Percentiles rank a stretch among this genome's conserved stretches.
These are phyloP conservation scores for Trachymyrmex cornetzi DNA, from an alignment of 1,140 invertebrate species.

Conservation along the genomic window DNA sequence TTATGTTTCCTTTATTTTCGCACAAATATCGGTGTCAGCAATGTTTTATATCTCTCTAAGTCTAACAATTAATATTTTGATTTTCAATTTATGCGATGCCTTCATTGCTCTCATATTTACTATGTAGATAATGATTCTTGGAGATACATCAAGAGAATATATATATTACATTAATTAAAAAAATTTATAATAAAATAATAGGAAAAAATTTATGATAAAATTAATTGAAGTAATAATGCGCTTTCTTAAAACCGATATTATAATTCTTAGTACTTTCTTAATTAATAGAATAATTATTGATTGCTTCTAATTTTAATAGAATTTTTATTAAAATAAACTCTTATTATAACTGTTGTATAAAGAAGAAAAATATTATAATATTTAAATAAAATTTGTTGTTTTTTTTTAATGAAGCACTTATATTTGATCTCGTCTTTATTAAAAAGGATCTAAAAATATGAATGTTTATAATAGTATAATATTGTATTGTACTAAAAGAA, in stretches of 20 bases:
- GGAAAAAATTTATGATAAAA: not conserved
- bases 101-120: not conserved
- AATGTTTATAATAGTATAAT: constrained; percentile 38
- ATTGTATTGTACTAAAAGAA: constrained; percentile 82
- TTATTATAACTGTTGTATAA: not conserved
- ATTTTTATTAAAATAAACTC: not conserved
- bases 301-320: not conserved
- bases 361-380: not conserved
- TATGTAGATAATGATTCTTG: not conserved
- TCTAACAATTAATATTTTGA: constrained; percentile 78
- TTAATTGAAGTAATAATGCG: not conserved
- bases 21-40: constrained; percentile 81
- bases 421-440: not conserved
- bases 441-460: constrained; percentile 1
- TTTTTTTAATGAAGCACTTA: not conserved
- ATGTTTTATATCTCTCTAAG: constrained; percentile 83
- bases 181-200: not conserved
- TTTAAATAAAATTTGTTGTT: not conserved
- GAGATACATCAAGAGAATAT: not conserved
- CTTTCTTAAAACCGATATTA: not conserved
- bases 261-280: not conserved
- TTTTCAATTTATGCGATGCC: constrained; percentile 68
- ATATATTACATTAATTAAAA: too few species aligned
- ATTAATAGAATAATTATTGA: not conserved
- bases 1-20: constrained; percentile 79